Evolutionary conservation across 2,888 invertebrate genomes (phyloP).

Genomic region (Campoletis raptor): DNA sequence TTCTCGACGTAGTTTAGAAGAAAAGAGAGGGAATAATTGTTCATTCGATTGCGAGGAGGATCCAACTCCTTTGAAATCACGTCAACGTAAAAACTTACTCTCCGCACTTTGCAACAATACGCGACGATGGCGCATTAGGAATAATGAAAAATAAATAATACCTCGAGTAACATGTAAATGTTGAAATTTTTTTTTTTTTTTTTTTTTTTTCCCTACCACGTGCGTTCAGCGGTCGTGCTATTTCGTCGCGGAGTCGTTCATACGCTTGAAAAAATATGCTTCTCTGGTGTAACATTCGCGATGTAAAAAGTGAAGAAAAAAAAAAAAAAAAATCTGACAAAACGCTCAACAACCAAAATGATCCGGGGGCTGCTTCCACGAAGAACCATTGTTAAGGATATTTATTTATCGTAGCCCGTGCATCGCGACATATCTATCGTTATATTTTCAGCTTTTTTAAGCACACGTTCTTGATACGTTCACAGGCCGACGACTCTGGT

Average conservation of each 20-base stretch:
- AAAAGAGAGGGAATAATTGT: background rate
- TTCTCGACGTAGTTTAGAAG: conserved; percentile 40
- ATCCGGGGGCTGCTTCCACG: too few relatives aligned
- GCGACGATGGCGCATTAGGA: background rate
- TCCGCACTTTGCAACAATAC: background rate
- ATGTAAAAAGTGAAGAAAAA: conserved; percentile 33
- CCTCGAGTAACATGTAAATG: background rate
- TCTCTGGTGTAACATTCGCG: conserved; percentile 28
- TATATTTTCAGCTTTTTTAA: conserved; percentile 4
- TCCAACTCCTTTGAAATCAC: conserved; percentile 23
- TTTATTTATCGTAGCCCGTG: background rate
- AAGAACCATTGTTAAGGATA: background rate
- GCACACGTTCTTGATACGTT: background rate
- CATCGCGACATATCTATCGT: background rate
- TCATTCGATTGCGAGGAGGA: background rate
- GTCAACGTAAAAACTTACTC: conserved; percentile 3
- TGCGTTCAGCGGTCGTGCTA: conserved; percentile 30
- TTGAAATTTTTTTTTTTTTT: conserved; percentile 10
- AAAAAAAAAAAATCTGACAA: conserved; percentile 1
- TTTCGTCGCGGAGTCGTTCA: conserved; percentile 38
- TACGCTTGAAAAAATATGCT: conserved; percentile 45
- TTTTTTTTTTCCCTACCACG: conserved; percentile 18
- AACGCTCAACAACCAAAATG: background rate
- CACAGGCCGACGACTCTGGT: conserved; percentile 73
- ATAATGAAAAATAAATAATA: conserved; percentile 8